These are phyloP conservation scores for Apotomis betuletana DNA, from an alignment of 2,888 invertebrate genomes.

Conservation along the genomic window DNA sequence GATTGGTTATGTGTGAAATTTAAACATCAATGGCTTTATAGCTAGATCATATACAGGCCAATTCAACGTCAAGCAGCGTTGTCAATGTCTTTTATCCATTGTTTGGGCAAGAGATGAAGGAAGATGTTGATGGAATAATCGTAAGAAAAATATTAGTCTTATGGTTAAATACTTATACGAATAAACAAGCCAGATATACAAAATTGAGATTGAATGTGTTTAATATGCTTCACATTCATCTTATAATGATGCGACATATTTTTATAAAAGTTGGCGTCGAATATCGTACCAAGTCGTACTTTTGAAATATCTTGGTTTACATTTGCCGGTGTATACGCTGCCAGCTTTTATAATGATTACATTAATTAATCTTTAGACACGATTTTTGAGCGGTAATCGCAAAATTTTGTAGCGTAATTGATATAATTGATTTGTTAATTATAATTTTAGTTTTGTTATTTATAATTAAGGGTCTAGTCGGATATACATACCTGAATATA, in stretches of 20 bases:
- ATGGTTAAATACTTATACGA: background rate
- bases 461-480: background rate
- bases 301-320: background rate
- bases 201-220: constrained; percentile 13
- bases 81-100: background rate
- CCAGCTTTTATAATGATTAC: constrained; percentile 2
- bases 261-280: background rate
- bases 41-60: background rate
- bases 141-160: background rate
- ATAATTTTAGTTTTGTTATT: constrained; percentile 7
- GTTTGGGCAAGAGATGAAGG: background rate
- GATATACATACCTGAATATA: background rate
- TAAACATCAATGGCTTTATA: background rate
- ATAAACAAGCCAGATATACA: constrained; percentile 8
- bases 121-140: background rate
- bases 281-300: background rate
- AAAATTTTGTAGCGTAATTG: background rate
- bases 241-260: background rate
- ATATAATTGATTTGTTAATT: constrained; percentile 5
- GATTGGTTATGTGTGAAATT: background rate
- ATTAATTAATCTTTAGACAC: background rate
- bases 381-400: background rate
- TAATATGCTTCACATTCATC: constrained; percentile 5
- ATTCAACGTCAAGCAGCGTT: background rate
- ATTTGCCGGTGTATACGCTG: background rate